phyloP scores from a whole-genome alignment of 2,113 vertebrate species.

The Cariama cristata region DNA sequence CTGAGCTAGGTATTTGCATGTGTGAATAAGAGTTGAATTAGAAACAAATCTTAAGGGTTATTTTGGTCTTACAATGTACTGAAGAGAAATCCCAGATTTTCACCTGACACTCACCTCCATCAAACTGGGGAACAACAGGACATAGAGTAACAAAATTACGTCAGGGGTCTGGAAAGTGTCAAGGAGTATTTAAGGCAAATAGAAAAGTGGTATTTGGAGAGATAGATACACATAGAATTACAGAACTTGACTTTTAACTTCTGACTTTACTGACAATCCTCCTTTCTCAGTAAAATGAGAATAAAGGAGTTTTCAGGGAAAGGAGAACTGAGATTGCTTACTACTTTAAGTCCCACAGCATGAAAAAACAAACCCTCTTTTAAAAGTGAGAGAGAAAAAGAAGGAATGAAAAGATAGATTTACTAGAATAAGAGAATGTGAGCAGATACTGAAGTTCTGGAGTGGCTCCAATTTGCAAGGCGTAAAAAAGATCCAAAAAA shows the following conservation, averaged over 20 bases:
- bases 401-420: background rate
- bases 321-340: background rate
- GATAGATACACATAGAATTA: conserved; percentile 6
- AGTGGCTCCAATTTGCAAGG: background rate
- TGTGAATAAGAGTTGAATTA: background rate
- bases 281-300: conserved; percentile 16
- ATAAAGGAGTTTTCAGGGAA: conserved; percentile 1
- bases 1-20: background rate
- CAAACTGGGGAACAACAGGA: background rate
- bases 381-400: background rate
- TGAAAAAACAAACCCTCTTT: background rate
- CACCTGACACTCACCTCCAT: background rate
- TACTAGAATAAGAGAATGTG: background rate
- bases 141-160: background rate
- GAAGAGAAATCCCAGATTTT: background rate
- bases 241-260: conserved; percentile 23
- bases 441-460: background rate
- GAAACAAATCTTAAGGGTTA: background rate
- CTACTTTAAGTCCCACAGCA: background rate
- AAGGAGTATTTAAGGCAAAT: background rate
- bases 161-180: background rate
- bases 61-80: background rate
- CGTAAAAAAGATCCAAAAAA: background rate
- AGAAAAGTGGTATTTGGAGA: background rate
- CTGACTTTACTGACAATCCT: conserved; percentile 7